Evolutionary conservation across 2,888 invertebrate species (phyloP), one percentile per base, ranked within the genome.

Genomic region (Agrotis segetum): DNA sequence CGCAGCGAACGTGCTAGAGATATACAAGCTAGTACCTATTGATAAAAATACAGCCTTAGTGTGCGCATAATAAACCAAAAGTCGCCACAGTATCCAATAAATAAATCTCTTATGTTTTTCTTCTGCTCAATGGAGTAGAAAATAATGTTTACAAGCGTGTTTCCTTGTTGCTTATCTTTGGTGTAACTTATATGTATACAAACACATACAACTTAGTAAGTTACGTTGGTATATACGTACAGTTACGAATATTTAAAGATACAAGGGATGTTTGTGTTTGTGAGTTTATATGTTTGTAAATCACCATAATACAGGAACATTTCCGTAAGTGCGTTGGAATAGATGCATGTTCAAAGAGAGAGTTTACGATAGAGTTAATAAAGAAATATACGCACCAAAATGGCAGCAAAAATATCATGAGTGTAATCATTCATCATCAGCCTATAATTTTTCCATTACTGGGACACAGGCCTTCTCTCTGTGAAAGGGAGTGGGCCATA

Each of bases 71-170:
- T 53, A 74, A 71, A 40, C 65, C 13, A 40, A 71, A 74, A 65
- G 47, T 53, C 24, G 52, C 17, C 53, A 17, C 34, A 64, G 16
- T 14, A 1, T 17, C 24, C 24, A 47, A 40, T 71, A 71, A 24
- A 74, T 53, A 71, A 74, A 64, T 53, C 47, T 24, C 14, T 3
- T 53, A 47, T 76, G 70, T 81, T 84, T 72, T 81, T 67, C 47
- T 53, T 67, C 29, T 29, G 59, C 50, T 63, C 65, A 77, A 79
- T 79, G 65, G 56, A 56, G 65, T 67, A 61, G 72, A 82, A 74
- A 79, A 83, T 79, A 81, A 73, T 84, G 75, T 77, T 71, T 65
- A 65, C 63, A 59, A 55, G 53, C 52, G 49, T 63, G 17, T 47
- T 74, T 74, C 65, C 71, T 74, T 17, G 14, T 71, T 55, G 19